Evolutionary conservation across 2,888 invertebrate species (phyloP), one percentile per base, ranked within the genome.

Genomic region (Andrena trimmerana): DNA sequence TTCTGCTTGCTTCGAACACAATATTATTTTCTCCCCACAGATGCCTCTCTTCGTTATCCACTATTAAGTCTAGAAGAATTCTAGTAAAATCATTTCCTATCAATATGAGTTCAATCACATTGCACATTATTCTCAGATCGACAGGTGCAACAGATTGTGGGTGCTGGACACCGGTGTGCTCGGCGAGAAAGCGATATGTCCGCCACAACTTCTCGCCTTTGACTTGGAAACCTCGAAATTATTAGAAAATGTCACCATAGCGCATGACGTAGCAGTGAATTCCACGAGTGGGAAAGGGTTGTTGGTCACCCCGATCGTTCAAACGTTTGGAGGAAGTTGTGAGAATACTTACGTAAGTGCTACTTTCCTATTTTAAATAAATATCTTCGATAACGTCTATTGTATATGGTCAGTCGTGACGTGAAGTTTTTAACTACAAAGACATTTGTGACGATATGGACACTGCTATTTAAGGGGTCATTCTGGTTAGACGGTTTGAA

Each of bases 121-220:
- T 20, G 42, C 4, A 4, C 24, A 8, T 36, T 5, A 8, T 75
- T 95, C 95, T 54, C 94, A 97, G 96, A 95, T 97, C 71, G 97
- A 97, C 90, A 94, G 95, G 90, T 97, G 96, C 91, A 95, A 95
- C 78, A 95, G 96, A 7, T 93, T 97, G 33, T 97, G 97, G 96
- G 96, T 97, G 3, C 93, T 97, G 92, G 97, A 97, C 90, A 94
- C 96, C 0, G 97, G 97, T 16, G 95, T 95, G 90, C 95, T 96
- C 62, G 95, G 95, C 0, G 95, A 95, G 0, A 85, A 90, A 0
- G 95, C 95, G 88, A 90, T 95, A 13, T 98, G 98, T 89, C 95
- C 96, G 0, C 96, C 97, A 0, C 97, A 97, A 92, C 92, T 98
- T 13, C 93, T 97, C 0, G 96, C 96, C 0, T 97, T 97, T 89